Evolutionary conservation across 2,888 invertebrate species (phyloP), one percentile per base, ranked within the genome.

Genomic region (Pheosia tremula): DNA sequence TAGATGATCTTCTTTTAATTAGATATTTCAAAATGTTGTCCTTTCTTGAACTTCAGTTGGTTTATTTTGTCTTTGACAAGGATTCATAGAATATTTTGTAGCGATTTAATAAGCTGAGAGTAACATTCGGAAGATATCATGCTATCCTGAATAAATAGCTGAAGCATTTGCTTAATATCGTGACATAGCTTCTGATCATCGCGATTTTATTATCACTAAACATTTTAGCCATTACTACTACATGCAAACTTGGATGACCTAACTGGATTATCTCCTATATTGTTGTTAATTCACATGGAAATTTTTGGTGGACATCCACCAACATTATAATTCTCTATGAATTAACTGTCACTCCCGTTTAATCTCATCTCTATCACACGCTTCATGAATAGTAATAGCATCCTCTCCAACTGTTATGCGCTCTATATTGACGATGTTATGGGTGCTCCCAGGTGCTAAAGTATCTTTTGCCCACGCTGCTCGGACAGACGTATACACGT

Each of bases 401-500:
- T n/a, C 47, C 0, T 11, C 47, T n/a, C 4, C 41, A 7, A 8
- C n/a, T 47, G n/a, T n/a, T 11, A n/a, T 47, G 47, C n/a, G 47
- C 43, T 47, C 47, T 47, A 6, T 47, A 47, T 9, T 47, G 47
- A 43, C 9, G 50, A 36, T 52, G 37, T 11, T 13, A 41, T 56
- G 41, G 41, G 6, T 56, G 37, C 41, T 24, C 56, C 71, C 84
- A 91, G 89, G 88, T 91, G 78, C 84, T 92, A 87, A 82, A 78
- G 64, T 85, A 84, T 88, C 85, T 89, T 79, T 85, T 75, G 72
- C 80, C 80, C 85, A 89, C 80, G 93, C 93, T 88, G 91, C 91
- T 85, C 80, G 91, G 90, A 90, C 97, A 98, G 98, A 97, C 97
- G 74, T 98, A 98, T 95, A 97, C 97, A 83, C 97, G 97, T 88